phyloP scores from a whole-genome alignment of 2,113 vertebrate species.

The Mugil cephalus region DNA sequence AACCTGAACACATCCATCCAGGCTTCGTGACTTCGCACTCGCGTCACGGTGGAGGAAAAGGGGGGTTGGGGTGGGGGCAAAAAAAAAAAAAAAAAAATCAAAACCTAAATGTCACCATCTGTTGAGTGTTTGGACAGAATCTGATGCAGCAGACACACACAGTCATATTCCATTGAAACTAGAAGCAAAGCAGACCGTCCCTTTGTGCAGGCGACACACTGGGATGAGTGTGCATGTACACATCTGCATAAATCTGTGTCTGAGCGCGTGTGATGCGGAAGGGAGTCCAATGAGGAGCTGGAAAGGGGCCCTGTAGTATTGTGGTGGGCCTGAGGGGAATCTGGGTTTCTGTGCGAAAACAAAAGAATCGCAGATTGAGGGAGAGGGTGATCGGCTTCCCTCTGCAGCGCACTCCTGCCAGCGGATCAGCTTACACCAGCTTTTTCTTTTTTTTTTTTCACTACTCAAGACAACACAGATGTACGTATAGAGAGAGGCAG shows the following conservation, averaged over 20 bases:
- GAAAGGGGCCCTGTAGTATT: conserved; percentile 46
- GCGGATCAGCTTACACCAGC: conserved; percentile 53
- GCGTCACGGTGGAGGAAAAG: conserved; percentile 27
- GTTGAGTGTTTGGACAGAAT: conserved; percentile 56
- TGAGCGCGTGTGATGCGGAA: neutral
- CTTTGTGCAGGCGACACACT: conserved; percentile 17
- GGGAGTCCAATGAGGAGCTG: conserved; percentile 34
- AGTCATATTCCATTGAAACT: conserved; percentile 17
- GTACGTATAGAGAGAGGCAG: conserved; percentile 6
- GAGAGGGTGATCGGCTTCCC: conserved; percentile 45
- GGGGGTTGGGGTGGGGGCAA: no score
- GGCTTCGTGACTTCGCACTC: conserved; percentile 59
- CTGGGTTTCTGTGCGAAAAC: conserved; percentile 47
- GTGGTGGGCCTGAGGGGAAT: conserved; percentile 42
- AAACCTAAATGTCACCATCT: conserved; percentile 73
- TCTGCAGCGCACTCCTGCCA: conserved; percentile 47
- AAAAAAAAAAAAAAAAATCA: neutral
- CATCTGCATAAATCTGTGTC: conserved; percentile 34
- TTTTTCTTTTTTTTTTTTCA: conserved; percentile 1
- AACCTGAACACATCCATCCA: conserved; percentile 41
- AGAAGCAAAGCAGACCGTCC: conserved; percentile 3
- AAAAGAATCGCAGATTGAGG: conserved; percentile 42
- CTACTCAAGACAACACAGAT: conserved; percentile 36
- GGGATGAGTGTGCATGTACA: conserved; percentile 5
- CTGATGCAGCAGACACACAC: conserved; percentile 27